phyloP scores from a whole-genome alignment of 30 jellyfish, hydroid and myxozoan species.

The Haliclystus octoradiatus region DNA sequence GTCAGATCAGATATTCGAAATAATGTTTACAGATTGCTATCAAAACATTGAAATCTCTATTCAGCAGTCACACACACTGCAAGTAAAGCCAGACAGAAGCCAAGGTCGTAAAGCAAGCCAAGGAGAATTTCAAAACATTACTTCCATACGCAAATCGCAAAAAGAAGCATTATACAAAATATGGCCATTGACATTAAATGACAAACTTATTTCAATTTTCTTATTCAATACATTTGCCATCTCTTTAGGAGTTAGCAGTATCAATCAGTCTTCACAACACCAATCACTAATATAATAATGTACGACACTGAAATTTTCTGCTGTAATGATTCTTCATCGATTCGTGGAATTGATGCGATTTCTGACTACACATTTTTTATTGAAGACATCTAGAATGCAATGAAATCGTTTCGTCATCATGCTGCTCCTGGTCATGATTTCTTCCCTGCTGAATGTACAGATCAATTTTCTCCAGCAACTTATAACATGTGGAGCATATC shows the following conservation, averaged over 20 bases:
- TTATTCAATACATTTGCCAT: neutral
- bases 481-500: neutral
- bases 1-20: neutral
- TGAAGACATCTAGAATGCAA: neutral
- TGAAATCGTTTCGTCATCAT: neutral
- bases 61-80: neutral
- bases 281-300: neutral
- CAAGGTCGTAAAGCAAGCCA: neutral
- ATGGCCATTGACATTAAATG: neutral
- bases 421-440: conserved; percentile 10
- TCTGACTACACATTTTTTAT: neutral
- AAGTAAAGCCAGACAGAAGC: neutral
- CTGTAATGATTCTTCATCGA: neutral
- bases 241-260: neutral
- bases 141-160: neutral
- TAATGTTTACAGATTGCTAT: no score
- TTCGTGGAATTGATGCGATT: neutral
- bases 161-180: neutral
- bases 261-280: neutral
- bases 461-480: conserved; percentile 3
- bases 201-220: neutral
- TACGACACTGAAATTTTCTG: neutral
- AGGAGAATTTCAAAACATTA: neutral
- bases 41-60: neutral
- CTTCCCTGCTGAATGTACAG: conserved; percentile 3